Conservation (phyloP, 1,140 invertebrate species). For the Ruditapes philippinarum region DNA sequence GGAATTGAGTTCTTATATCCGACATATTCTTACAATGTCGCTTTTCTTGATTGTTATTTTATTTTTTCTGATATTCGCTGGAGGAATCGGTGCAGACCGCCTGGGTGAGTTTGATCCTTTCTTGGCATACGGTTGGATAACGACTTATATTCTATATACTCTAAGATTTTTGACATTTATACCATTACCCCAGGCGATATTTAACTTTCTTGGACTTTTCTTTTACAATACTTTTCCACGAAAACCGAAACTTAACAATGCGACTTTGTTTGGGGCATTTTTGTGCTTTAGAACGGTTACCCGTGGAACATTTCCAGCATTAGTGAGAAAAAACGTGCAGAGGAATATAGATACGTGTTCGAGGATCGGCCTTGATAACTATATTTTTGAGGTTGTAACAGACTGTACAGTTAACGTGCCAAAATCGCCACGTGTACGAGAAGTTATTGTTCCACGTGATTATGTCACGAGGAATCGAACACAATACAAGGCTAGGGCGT, state of each 20-base stretch:
- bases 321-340: constrained; percentile 95
- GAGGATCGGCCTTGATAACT: constrained; percentile 97
- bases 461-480: constrained; percentile 96
- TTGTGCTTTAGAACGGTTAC: constrained; percentile 98
- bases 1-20: neutral
- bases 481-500: constrained; percentile 97
- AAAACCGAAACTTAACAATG: constrained; percentile 95
- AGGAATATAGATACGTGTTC: constrained; percentile 96
- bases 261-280: constrained; percentile 96
- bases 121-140: constrained; percentile 63
- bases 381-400: constrained; percentile 98
- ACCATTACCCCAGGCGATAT: constrained; percentile 73
- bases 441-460: constrained; percentile 94
- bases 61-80: constrained; percentile 59
- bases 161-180: constrained; percentile 73
- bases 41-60: constrained; percentile 45
- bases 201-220: constrained; percentile 88
- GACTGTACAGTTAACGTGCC: constrained; percentile 93
- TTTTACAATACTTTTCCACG: constrained; percentile 98
- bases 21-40: constrained; percentile 14
- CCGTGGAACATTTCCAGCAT: constrained; percentile 96
- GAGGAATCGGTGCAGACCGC: constrained; percentile 36
- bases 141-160: constrained; percentile 72
- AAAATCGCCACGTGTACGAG: constrained; percentile 91
- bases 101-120: constrained; percentile 52